Conservation (phyloP, 1,140 invertebrate species). For the Lutraria rhynchaena region DNA sequence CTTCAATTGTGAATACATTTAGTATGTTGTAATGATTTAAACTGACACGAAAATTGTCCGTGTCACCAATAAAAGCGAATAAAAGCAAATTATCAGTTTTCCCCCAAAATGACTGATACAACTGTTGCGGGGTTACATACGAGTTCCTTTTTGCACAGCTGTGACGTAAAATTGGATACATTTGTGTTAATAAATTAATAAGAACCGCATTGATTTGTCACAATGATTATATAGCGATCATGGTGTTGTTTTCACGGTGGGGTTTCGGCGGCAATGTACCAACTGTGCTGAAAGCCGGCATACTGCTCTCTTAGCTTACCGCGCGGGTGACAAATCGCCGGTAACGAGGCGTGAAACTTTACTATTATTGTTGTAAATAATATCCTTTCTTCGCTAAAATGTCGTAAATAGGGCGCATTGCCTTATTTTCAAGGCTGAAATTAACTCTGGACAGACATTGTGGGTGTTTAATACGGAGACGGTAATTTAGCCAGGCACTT, state of each 20-base stretch:
- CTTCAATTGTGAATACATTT: not conserved
- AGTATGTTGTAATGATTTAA: not conserved
- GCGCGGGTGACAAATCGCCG: conserved; percentile 41
- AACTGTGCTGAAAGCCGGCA: conserved; percentile 24
- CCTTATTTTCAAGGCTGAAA: conserved; percentile 34
- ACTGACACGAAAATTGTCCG: conserved; percentile 48
- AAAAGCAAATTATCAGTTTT: conserved; percentile 11
- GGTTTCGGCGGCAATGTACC: conserved; percentile 13
- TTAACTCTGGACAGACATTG: conserved; percentile 31
- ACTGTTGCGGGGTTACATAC: not conserved
- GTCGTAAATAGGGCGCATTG: conserved; percentile 38
- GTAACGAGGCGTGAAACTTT: conserved; percentile 33
- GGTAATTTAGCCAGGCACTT: conserved; percentile 50
- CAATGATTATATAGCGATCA: not conserved
- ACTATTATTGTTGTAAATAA: conserved; percentile 53
- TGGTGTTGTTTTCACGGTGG: conserved; percentile 39
- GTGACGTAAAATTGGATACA: conserved; percentile 38
- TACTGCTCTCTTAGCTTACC: conserved; percentile 4
- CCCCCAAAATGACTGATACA: not conserved
- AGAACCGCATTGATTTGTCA: not conserved
- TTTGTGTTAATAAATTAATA: conserved; percentile 3
- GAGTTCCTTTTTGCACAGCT: conserved; percentile 32
- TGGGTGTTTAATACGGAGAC: conserved; percentile 38
- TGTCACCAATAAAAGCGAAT: not conserved
- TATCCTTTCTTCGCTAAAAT: conserved; percentile 36